A percentile compares a stretch with the other conserved stretches of the same genome.
phyloP scores from a whole-genome alignment of 2,888 invertebrate species.

The Zygothrica quintamaculata region DNA sequence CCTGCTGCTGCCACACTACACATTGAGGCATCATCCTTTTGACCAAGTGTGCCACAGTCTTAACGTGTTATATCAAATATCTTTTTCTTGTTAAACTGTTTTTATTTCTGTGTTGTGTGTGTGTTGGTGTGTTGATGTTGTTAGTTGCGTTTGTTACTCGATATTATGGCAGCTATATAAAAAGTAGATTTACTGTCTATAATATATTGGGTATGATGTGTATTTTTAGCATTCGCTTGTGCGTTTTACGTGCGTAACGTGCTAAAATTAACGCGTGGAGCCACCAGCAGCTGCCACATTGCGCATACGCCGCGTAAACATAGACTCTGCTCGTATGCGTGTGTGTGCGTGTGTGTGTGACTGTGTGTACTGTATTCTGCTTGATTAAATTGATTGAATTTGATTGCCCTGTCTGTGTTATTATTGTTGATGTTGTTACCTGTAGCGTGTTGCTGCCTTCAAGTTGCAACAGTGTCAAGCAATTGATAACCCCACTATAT shows the following conservation, averaged over 20 bases:
- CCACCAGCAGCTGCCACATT: slow-evolving; percentile 54
- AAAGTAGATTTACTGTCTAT: slow-evolving; percentile 65
- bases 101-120: slow-evolving; percentile 12
- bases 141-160: slow-evolving; percentile 66
- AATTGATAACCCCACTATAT: too few relatives aligned
- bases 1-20: background rate
- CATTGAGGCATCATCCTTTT: slow-evolving; percentile 17
- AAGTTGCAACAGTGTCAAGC: slow-evolving; percentile 45
- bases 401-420: slow-evolving; percentile 59
- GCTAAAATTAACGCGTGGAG: slow-evolving; percentile 72
- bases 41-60: slow-evolving; percentile 39
- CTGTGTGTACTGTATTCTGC: slow-evolving; percentile 27
- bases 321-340: slow-evolving; percentile 17
- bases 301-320: slow-evolving; percentile 53
- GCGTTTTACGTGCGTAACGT: slow-evolving; percentile 75
- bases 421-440: background rate
- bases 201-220: slow-evolving; percentile 56
- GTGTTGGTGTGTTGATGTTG: slow-evolving; percentile 7
- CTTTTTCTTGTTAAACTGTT: slow-evolving; percentile 35
- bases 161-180: slow-evolving; percentile 77
- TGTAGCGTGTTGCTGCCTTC: slow-evolving; percentile 23
- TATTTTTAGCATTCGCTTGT: slow-evolving; percentile 71
- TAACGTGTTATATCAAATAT: slow-evolving; percentile 40
- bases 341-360: slow-evolving; percentile 35
- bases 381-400: slow-evolving; percentile 80